Conservation (phyloP, 2,113 vertebrate genomes). For the Thamnaconus septentrionalis region DNA sequence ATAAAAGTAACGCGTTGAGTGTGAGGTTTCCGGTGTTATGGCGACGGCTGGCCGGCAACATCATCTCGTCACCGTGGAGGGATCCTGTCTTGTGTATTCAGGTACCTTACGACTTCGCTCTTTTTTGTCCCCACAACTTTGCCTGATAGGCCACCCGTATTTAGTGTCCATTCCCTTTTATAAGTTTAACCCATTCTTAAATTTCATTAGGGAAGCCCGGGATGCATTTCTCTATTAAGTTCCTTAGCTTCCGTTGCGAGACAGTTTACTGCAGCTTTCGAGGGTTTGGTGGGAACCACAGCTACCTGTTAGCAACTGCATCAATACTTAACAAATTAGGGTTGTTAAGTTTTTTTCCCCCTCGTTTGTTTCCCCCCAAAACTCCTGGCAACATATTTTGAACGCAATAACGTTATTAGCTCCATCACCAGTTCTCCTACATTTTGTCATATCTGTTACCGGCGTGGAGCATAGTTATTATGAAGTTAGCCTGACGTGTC, state of each 20-base stretch:
- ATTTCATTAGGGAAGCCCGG: too few relatives aligned
- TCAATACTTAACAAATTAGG: background rate
- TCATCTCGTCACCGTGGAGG: constrained; percentile 37
- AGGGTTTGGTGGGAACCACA: background rate
- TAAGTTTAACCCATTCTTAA: too few relatives aligned
- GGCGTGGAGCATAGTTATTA: too few relatives aligned
- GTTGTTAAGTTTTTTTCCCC: background rate
- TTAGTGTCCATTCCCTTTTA: too few relatives aligned
- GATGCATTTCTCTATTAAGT: background rate
- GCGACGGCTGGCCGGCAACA: constrained; percentile 64
- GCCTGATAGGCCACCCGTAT: too few relatives aligned
- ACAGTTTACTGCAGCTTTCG: too few relatives aligned
- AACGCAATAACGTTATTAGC: too few relatives aligned
- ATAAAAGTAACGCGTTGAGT: constrained; percentile 13
- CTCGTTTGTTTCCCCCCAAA: background rate
- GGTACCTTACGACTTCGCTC: constrained; percentile 27
- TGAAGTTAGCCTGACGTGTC: too few relatives aligned
- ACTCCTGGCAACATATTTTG: too few relatives aligned
- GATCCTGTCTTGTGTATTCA: constrained; percentile 17
- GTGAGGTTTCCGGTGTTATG: constrained; percentile 82
- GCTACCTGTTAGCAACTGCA: constrained; percentile 22
- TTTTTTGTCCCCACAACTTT: background rate
- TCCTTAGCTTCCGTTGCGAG: background rate
- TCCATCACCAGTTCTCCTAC: too few relatives aligned
- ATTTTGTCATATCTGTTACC: too few relatives aligned